Evolutionary conservation across 2,797 vertebrate genomes (phyloP).

Genomic region (Cephalopachus bancanus): DNA sequence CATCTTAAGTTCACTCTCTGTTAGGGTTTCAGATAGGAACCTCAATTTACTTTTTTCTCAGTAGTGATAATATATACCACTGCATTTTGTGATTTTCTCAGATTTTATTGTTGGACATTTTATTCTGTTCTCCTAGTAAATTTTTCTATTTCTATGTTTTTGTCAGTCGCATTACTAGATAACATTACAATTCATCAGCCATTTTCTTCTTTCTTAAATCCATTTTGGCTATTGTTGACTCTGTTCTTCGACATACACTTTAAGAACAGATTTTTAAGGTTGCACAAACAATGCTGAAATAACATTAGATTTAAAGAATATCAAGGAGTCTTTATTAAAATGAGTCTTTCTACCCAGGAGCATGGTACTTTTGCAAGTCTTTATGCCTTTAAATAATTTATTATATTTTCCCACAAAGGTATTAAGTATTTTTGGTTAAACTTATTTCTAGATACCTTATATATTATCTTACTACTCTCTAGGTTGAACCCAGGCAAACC

Average conservation of each 20-base stretch:
- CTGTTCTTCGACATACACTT: neutral
- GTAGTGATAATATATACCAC: neutral
- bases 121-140: neutral
- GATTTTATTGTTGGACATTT: neutral
- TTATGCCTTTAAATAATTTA: slow-evolving; percentile 8
- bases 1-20: neutral
- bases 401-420: neutral
- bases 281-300: neutral
- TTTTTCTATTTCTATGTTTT: neutral
- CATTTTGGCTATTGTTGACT: neutral
- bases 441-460: slow-evolving; percentile 2
- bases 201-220: neutral
- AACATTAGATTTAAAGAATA: neutral
- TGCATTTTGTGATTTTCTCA: neutral
- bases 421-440: neutral
- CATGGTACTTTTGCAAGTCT: neutral
- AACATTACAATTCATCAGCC: neutral
- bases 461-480: slow-evolving; percentile 10
- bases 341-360: neutral
- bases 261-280: neutral
- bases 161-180: neutral
- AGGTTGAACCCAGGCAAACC: neutral
- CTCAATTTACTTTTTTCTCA: slow-evolving; percentile 4
- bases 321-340: neutral
- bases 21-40: neutral